phyloP scores from a whole-genome alignment of 64 coral and sea anemone genomes.

The Montipora cactus region DNA sequence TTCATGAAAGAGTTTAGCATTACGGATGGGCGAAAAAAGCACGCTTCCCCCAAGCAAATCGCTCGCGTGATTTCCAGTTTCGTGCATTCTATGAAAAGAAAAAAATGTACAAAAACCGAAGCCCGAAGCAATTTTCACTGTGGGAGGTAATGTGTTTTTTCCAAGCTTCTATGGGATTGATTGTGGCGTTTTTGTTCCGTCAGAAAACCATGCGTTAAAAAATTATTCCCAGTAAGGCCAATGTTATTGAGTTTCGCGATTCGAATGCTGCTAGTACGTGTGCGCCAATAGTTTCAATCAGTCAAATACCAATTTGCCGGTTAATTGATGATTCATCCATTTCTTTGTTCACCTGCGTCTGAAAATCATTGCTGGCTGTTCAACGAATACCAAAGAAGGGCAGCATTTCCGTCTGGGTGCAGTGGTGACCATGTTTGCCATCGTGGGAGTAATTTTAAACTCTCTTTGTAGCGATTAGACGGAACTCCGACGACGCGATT shows the following conservation, averaged over 20 bases:
- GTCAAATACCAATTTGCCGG: not conserved
- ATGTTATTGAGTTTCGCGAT: not conserved
- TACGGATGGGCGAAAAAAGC: not conserved
- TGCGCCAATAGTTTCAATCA: not conserved
- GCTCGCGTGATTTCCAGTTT: conserved; percentile 3
- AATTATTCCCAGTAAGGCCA: not conserved
- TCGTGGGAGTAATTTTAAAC: not conserved
- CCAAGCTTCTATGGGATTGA: not conserved
- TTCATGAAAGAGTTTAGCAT: not conserved
- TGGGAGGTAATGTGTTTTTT: conserved; percentile 38
- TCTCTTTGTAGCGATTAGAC: conserved; percentile 13
- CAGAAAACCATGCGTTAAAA: not conserved
- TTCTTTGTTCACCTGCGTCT: not conserved
- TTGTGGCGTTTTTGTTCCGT: conserved; percentile 38
- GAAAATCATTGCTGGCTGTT: not conserved
- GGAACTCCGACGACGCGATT: not conserved
- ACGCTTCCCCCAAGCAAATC: not conserved
- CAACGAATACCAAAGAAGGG: conserved; percentile 30
- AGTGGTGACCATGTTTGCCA: conserved; percentile 13
- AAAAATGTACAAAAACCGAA: not conserved
- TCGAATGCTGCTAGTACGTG: conserved; percentile 5
- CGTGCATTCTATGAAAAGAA: not conserved
- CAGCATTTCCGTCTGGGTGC: not conserved
- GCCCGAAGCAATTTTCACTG: conserved; percentile 36
- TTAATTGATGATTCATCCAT: not conserved